phyloP scores from a whole-genome alignment of 2,888 invertebrate genomes.

The Merodon equestris region DNA sequence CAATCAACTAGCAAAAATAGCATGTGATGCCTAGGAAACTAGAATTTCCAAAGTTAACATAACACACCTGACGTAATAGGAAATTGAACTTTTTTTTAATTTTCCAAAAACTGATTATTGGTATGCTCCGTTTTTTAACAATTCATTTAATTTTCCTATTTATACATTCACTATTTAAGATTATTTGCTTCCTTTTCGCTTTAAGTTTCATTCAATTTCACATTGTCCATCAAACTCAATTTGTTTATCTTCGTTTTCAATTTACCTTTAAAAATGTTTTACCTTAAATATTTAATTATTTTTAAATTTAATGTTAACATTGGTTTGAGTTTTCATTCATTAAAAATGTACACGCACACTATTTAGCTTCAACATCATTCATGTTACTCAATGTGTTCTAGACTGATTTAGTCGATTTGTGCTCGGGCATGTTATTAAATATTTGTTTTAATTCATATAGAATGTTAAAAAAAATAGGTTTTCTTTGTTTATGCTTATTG shows the following conservation, averaged over 20 bases:
- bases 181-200: constrained; percentile 33
- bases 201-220: constrained; percentile 50
- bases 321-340: constrained; percentile 69
- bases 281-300: constrained; percentile 69
- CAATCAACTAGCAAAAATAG: no score
- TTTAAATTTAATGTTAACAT: constrained; percentile 70
- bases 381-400: constrained; percentile 49
- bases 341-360: constrained; percentile 56
- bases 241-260: constrained; percentile 63
- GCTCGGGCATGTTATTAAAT: constrained; percentile 51
- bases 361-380: constrained; percentile 58
- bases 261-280: constrained; percentile 70
- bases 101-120: constrained; percentile 57
- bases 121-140: constrained; percentile 36
- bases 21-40: no score
- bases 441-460: constrained; percentile 70
- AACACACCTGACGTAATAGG: constrained; percentile 65
- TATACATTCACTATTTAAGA: constrained; percentile 64
- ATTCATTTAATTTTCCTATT: constrained; percentile 66
- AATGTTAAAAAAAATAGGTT: constrained; percentile 40
- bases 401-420: constrained; percentile 58
- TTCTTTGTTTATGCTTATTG: constrained; percentile 52
- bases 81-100: constrained; percentile 54
- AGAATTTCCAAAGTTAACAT: constrained; percentile 18
- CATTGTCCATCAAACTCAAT: constrained; percentile 53